These are phyloP conservation scores for Drosophila kambysellisi DNA, from an alignment of 2,888 invertebrate species.

Conservation along the genomic window DNA sequence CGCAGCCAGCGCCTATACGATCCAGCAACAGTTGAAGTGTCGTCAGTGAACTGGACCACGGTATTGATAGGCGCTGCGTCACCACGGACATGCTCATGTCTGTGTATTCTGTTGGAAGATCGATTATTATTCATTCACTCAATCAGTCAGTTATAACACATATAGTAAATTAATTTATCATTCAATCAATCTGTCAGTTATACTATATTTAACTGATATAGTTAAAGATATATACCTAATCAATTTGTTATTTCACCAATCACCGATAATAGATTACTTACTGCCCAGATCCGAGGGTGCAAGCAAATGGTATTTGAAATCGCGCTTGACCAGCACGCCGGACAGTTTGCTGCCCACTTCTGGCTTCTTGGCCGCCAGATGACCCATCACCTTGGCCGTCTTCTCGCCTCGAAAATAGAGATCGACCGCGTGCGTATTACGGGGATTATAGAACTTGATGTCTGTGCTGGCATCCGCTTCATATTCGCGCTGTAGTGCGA, in stretches of 20 bases:
- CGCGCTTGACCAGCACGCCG: constrained; percentile 97
- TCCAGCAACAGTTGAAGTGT: constrained; percentile 91
- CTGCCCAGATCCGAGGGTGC: constrained; percentile 95
- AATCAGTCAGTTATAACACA: too few species aligned
- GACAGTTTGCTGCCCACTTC: constrained; percentile 92
- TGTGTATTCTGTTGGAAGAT: constrained; percentile 89
- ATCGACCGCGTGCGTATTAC: constrained; percentile 97
- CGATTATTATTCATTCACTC: not conserved
- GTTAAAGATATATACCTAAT: not conserved
- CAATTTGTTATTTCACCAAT: not conserved
- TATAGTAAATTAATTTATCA: not conserved
- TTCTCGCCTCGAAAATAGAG: constrained; percentile 98
- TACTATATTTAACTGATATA: not conserved
- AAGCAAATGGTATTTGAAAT: constrained; percentile 98
- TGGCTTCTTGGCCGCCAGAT: constrained; percentile 93
- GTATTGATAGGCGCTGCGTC: constrained; percentile 95
- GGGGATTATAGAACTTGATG: constrained; percentile 97
- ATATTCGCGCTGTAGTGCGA: constrained; percentile 94
- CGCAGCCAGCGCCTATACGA: constrained; percentile 89
- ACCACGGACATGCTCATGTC: constrained; percentile 97
- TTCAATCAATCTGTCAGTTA: not conserved
- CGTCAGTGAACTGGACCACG: constrained; percentile 88
- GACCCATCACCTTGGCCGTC: constrained; percentile 99
- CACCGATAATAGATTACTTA: constrained; percentile 77
- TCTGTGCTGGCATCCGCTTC: constrained; percentile 89